Evolutionary conservation across 2,113 vertebrate species (phyloP), one percentile per base, ranked within the genome.

Genomic region (Anas platyrhynchos): DNA sequence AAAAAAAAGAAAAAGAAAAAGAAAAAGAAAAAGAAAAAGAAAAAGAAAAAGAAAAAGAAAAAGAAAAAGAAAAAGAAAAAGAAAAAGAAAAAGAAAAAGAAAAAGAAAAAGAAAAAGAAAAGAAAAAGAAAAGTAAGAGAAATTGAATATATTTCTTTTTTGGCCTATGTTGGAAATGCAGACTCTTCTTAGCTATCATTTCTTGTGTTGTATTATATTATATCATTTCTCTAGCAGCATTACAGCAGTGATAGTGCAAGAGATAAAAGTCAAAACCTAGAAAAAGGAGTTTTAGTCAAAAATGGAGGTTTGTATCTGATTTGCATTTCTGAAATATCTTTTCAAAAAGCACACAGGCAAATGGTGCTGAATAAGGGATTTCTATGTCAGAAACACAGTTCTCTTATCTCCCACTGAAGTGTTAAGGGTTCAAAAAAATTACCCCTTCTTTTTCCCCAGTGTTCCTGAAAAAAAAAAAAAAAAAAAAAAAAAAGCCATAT

Each of bases 171-270:
- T 13, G 34, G 20, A 83, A 68, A 54, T 34, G 32, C 27, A 48
- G 21, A 25, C 32, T 52, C 7, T 44, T 41, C 59, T 32, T 22
- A 32, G 17, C 17, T 63, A 8, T 41, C 23, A 68, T 38, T 54
- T 36, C 34, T 41, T 66, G 31, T 34, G 2, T 10, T 38, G 12
- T 16, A 15, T 36, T 46, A 46, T 46, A 46, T 52, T 25, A 13
- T 52, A 52, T 27, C 18, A 65, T 23, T 41, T 15, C 29, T 32
- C 29, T 25, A 50, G 44, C 58, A 77, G 22, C 38, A 23, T 22
- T 3, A 0, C 34, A 41, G 6, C 2, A 0, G 32, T n/a, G 44
- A 44, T 11, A 27, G 20, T 34, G 34, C 13, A 16, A 41, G 41
- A 7, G 15, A 52, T 48, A 4, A 46, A 15, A 25, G 22, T 61